phyloP scores from a whole-genome alignment of 1,140 invertebrate species.

The Potamilus streckersoni region DNA sequence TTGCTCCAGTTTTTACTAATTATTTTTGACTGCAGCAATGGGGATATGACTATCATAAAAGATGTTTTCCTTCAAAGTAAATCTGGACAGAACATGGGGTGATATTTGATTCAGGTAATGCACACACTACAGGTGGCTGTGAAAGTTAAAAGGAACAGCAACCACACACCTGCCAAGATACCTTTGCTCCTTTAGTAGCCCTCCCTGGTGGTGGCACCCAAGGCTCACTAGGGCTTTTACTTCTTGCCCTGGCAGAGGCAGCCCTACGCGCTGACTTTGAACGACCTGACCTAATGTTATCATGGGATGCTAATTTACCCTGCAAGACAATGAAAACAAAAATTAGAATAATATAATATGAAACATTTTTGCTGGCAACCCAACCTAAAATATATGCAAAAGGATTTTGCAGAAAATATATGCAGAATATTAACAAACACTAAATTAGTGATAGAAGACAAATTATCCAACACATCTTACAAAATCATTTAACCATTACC shows the following conservation, averaged over 20 bases:
- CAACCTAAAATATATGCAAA: no score
- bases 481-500: no score
- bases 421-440: no score
- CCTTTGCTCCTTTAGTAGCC: conserved; percentile 53
- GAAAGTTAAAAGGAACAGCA: background rate
- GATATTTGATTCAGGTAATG: background rate
- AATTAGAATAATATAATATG: no score
- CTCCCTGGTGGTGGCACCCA: conserved; percentile 66
- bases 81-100: background rate
- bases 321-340: no score
- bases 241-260: conserved; percentile 40
- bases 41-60: conserved; percentile 3
- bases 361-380: no score
- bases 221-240: conserved; percentile 56
- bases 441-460: no score
- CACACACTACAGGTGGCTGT: background rate
- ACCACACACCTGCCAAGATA: conserved; percentile 61
- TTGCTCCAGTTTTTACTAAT: background rate
- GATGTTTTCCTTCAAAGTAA: background rate
- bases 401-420: no score
- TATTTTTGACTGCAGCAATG: background rate
- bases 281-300: no score
- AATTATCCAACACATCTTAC: no score
- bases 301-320: no score
- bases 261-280: conserved; percentile 19